phyloP scores from a whole-genome alignment of 1,140 invertebrate species.

The Platorchestia sp. region DNA sequence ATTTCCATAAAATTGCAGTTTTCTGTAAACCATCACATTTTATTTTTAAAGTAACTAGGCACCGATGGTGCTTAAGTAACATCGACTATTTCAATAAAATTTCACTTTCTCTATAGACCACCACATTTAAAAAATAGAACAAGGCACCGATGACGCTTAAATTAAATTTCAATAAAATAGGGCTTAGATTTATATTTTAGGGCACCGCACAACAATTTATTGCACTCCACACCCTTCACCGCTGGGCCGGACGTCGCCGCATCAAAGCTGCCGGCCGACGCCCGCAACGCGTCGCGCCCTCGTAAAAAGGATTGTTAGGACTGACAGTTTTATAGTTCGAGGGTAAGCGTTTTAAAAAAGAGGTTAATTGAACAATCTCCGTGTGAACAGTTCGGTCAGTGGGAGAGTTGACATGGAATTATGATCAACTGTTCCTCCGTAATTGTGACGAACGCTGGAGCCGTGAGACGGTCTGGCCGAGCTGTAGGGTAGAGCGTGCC shows the following conservation, averaged over 20 bases:
- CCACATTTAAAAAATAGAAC: background rate
- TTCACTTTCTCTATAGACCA: no score
- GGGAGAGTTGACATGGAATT: background rate
- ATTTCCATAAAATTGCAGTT: background rate
- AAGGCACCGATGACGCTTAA: background rate
- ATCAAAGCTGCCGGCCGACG: background rate
- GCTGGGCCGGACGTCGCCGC: background rate
- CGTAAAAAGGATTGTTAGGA: background rate
- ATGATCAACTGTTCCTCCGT: background rate
- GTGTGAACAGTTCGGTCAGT: background rate
- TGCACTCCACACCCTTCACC: background rate
- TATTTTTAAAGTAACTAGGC: background rate
- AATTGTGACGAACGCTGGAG: background rate
- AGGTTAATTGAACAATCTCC: background rate
- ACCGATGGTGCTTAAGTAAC: background rate
- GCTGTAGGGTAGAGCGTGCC: no score
- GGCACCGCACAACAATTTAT: background rate
- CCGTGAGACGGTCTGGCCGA: background rate
- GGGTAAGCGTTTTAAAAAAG: background rate
- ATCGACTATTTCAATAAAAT: background rate
- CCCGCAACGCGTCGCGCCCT: background rate
- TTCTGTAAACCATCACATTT: no score
- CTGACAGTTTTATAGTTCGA: background rate
- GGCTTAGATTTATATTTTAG: background rate
- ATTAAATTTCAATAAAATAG: no score